Base-by-base conservation (phyloP, 2,888 invertebrate species). In the Pimpla rufipes region DNA sequence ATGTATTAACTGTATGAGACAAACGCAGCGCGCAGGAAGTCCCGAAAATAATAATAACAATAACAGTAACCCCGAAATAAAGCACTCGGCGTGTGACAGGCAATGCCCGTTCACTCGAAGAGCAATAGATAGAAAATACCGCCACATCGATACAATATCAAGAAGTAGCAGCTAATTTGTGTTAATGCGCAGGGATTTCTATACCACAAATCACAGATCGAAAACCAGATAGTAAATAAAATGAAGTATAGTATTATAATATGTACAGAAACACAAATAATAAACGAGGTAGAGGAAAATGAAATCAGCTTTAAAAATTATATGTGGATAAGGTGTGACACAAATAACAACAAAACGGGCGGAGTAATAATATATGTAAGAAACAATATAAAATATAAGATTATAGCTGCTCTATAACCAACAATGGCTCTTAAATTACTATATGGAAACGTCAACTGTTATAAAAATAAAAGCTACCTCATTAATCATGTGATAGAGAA, bases 81-180 rank as follows among this genome's bases (percentile, higher is more conserved):
- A 40, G 5, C 45, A 45, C 45, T 10, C 45, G n/a, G 45, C 57
- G 7, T 2, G 23, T 5, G 57, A 57, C 29, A 23, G 29, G 11
- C 21, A 57, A 2, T 57, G 57, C 29, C 57, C 57, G 23, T 23
- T 23, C 11, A 57, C 57, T 3, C 29, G 57, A 11, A 23, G 57
- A 57, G 57, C 8, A 57, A 29, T 57, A 23, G 29, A 57, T 11
- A 23, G 23, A 23, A 57, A 57, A 29, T 29, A 23, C 21, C 8
- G 57, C 4, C 13, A 29, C 29, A 57, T 29, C 7, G 57, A 23
- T 57, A 57, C 11, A 57, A 57, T 3, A 23, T 11, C 21, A 57
- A 10, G 57, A 13, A 29, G 23, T 57, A 57, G 57, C 57, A 57
- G 29, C 5, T 57, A 57, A 3, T 57, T 23, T 57, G 57, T 57